Evolutionary conservation across 2,113 vertebrate genomes (phyloP), one percentile per base, ranked within the genome.

Genomic region (Chionodraco myersi): DNA sequence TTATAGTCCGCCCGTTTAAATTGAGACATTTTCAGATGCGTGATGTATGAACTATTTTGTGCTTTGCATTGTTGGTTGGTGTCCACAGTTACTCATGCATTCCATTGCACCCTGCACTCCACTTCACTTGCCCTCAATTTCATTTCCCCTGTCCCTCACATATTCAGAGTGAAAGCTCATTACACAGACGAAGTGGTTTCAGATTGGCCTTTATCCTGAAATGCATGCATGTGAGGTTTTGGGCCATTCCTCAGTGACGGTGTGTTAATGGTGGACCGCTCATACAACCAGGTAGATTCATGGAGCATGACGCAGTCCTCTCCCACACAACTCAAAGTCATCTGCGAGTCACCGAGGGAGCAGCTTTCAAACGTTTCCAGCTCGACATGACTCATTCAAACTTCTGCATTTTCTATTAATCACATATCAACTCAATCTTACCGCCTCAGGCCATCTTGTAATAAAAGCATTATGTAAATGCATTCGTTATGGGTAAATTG

Each of bases 301-400:
- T 53, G 12, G 26, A 69, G 69, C 10, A 15, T 72, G 74, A 79
- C 69, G 59, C 49, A 63, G 62, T 61, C 67, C 34, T 71, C 52
- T 58, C 71, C 60, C 76, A 70, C 82, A 63, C 65, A 86, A 64
- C 58, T 47, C 30, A 48, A 70, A n/a, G 53, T 44, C 16, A 15
- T 58, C 65, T n/a, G 14, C 61, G 62, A 81, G 71, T 71, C 74
- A 80, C 81, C 36, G 57, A 72, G 60, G 64, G 67, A 84, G 63
- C 14, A 30, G 77, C 76, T 82, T 89, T 75, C 26, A 23, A 75
- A 48, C 72, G 67, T 58, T 4, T 79, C 56, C 60, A 75, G 63
- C 77, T 74, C 23, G 0, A 48, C 48, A 80, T 57, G 77, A 66
- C 56, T 47, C 56, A 74, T 60, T 77, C 62, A 70, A 56, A 83